Percentiles rank a stretch among this genome's conserved stretches.
These are phyloP conservation scores for Poecile atricapillus DNA, from an alignment of 2,113 vertebrate genomes.

Conservation along the genomic window DNA sequence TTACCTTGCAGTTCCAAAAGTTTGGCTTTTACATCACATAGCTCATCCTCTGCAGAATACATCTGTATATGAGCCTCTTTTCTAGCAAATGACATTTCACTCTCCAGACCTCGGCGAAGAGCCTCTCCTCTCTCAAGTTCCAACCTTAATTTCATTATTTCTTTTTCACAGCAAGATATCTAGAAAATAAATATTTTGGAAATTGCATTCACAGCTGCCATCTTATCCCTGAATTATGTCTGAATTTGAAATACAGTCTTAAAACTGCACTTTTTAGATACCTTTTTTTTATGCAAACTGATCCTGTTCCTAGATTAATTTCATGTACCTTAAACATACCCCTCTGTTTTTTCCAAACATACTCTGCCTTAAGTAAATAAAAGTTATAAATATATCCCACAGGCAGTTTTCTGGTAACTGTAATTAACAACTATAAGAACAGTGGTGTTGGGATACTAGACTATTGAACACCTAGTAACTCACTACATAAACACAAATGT, in stretches of 20 bases:
- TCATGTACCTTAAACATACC: neutral
- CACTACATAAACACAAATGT: neutral
- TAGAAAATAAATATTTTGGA: conserved; percentile 50
- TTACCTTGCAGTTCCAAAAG: neutral
- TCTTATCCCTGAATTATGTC: neutral
- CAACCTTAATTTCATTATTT: conserved; percentile 72
- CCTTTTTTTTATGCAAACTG: neutral
- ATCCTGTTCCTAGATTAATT: neutral
- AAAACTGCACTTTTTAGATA: neutral
- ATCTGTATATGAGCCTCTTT: neutral
- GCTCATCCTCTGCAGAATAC: neutral
- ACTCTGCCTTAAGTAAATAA: neutral
- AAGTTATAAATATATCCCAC: neutral
- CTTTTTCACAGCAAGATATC: conserved; percentile 74
- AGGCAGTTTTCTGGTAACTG: neutral
- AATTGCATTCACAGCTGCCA: neutral
- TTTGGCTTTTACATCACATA: neutral
- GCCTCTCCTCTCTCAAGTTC: conserved; percentile 73
- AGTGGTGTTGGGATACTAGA: neutral
- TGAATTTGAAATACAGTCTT: neutral
- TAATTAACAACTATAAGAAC: neutral
- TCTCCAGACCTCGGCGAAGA: neutral
- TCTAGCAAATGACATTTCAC: neutral
- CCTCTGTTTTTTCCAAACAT: neutral
- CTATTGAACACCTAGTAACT: neutral